A percentile compares a stretch with the other conserved stretches of the same genome.
These are phyloP conservation scores for Seladonia tumulorum DNA, from an alignment of 2,888 invertebrate species.

Conservation along the genomic window DNA sequence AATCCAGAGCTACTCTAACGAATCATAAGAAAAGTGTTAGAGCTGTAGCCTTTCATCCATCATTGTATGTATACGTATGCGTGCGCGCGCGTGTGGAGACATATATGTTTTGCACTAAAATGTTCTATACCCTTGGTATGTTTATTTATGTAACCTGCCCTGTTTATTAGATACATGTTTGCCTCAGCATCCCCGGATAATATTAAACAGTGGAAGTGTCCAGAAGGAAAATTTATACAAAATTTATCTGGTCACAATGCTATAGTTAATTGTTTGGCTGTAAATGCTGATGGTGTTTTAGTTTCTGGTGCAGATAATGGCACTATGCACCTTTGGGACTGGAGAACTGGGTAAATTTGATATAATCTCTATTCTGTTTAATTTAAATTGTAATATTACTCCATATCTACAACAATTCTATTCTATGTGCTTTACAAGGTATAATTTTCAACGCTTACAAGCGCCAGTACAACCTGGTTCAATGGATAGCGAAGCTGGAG, in stretches of 20 bases:
- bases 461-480: conserved; percentile 99
- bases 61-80: conserved; percentile 79
- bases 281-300: conserved; percentile 97
- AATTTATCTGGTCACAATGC: conserved; percentile 98
- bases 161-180: conserved; percentile 90
- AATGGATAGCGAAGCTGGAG: conserved; percentile 99
- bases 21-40: conserved; percentile 99
- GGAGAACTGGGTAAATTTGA: conserved; percentile 92
- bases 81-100: neutral
- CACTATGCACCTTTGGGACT: conserved; percentile 98
- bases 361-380: neutral
- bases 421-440: conserved; percentile 82
- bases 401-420: conserved; percentile 11
- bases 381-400: neutral
- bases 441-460: conserved; percentile 98
- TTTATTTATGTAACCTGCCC: neutral
- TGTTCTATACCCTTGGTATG: neutral
- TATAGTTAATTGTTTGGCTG: conserved; percentile 98
- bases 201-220: conserved; percentile 99
- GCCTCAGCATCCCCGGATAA: conserved; percentile 94
- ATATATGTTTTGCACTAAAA: neutral
- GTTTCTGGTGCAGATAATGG: conserved; percentile 99
- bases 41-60: conserved; percentile 86
- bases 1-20: conserved; percentile 96
- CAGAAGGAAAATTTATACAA: conserved; percentile 98